A percentile compares a stretch with the other conserved stretches of the same genome.
Evolutionary conservation across 2,113 vertebrate species (phyloP).

Genomic region (Tupaia tana): DNA sequence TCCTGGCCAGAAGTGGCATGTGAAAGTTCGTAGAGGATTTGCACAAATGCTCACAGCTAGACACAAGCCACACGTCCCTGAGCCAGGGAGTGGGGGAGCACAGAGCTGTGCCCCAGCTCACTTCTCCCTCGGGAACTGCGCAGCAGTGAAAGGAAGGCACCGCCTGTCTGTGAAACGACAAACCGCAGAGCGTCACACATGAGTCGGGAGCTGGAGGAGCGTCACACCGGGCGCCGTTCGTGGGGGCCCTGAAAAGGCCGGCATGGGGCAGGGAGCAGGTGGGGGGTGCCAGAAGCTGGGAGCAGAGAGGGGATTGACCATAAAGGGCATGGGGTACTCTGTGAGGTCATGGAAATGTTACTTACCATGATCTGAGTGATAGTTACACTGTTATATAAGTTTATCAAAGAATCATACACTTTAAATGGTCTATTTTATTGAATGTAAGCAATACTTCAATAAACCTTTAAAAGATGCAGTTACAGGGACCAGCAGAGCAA

Average conservation of each 20-base stretch:
- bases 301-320: neutral
- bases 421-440: no score
- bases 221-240: no score
- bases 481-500: no score
- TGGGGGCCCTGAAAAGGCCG: no score
- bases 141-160: neutral
- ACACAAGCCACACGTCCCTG: neutral
- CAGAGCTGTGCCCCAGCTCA: neutral
- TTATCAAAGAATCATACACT: no score
- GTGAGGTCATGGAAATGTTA: no score
- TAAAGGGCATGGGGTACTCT: neutral
- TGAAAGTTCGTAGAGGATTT: neutral
- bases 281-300: neutral
- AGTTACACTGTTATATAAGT: no score
- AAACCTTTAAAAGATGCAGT: no score
- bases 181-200: neutral
- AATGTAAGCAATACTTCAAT: no score
- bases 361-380: no score
- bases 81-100: neutral
- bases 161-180: neutral
- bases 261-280: neutral
- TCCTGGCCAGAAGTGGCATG: neutral
- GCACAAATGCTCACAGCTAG: neutral
- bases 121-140: neutral
- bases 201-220: no score